phyloP scores from a whole-genome alignment of 2,888 invertebrate species.

The Leptopilina myrica region DNA sequence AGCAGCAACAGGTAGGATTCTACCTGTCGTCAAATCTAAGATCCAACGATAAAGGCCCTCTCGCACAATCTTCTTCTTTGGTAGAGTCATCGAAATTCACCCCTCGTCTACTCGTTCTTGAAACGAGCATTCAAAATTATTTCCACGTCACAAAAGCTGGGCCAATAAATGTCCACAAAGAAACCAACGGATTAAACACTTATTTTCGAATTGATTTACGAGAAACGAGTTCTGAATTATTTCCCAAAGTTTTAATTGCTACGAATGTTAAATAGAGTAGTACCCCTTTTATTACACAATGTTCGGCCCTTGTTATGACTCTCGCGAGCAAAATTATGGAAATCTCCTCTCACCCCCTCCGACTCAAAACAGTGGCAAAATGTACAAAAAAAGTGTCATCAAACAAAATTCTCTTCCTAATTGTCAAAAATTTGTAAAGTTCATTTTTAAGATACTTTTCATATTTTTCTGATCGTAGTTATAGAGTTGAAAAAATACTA shows the following conservation, averaged over 20 bases:
- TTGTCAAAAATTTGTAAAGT: neutral
- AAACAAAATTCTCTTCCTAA: conserved; percentile 51
- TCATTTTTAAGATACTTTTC: too few species aligned
- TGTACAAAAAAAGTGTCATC: too few species aligned
- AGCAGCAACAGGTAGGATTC: conserved; percentile 71
- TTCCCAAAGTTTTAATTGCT: conserved; percentile 63
- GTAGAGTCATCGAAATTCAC: conserved; percentile 55
- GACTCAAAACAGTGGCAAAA: too few species aligned
- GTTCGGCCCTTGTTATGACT: conserved; percentile 58
- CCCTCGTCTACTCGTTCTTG: conserved; percentile 46
- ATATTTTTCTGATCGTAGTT: too few species aligned
- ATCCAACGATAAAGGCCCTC: conserved; percentile 52
- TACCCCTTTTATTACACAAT: conserved; percentile 58
- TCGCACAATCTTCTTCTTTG: conserved; percentile 32
- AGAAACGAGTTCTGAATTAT: conserved; percentile 60
- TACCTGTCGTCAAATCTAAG: conserved; percentile 55
- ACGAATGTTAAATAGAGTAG: conserved; percentile 58
- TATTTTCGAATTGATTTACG: conserved; percentile 64
- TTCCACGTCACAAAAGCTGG: conserved; percentile 49
- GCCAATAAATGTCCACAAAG: conserved; percentile 51
- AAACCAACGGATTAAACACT: conserved; percentile 65
- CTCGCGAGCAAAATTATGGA: conserved; percentile 62
- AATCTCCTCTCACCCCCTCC: conserved; percentile 49
- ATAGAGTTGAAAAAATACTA: too few species aligned
- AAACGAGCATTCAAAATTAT: conserved; percentile 54